Percentiles rank a stretch among this genome's conserved stretches.
Evolutionary conservation across 1,140 invertebrate genomes (phyloP).

Genomic region (Drosophila pandora): DNA sequence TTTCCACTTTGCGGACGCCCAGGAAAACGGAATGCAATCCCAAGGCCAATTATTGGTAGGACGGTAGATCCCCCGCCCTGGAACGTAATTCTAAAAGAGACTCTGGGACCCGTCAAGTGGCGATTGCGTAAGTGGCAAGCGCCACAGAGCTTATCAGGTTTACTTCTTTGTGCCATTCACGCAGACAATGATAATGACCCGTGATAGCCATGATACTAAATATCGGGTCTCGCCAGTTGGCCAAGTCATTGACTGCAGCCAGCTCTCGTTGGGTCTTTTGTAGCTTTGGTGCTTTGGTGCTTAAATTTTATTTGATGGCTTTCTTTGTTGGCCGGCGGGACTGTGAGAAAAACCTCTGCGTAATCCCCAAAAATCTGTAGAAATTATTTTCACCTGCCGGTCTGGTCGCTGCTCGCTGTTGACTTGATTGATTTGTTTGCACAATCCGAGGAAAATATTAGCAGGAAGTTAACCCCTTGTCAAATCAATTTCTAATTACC

Average conservation of each 20-base stretch:
- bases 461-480: conserved; percentile 34
- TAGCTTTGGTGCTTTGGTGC: conserved; percentile 38
- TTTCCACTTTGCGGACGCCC: conserved; percentile 65
- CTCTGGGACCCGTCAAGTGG: conserved; percentile 23
- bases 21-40: conserved; percentile 39
- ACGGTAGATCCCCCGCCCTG: neutral
- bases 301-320: conserved; percentile 68
- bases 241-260: conserved; percentile 54
- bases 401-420: conserved; percentile 5
- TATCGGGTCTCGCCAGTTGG: conserved; percentile 38
- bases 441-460: conserved; percentile 24
- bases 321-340: conserved; percentile 59
- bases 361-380: conserved; percentile 36
- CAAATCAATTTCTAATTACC: conserved; percentile 46
- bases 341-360: conserved; percentile 50
- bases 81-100: conserved; percentile 55
- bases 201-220: conserved; percentile 53
- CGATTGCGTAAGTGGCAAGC: conserved; percentile 61
- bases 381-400: conserved; percentile 69
- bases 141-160: conserved; percentile 52
- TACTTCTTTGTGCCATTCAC: conserved; percentile 35
- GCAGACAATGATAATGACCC: conserved; percentile 54
- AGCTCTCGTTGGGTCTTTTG: conserved; percentile 49
- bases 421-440: conserved; percentile 31
- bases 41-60: conserved; percentile 51